Conservation (phyloP, 2,113 vertebrate genomes). For the Clarias gariepinus region DNA sequence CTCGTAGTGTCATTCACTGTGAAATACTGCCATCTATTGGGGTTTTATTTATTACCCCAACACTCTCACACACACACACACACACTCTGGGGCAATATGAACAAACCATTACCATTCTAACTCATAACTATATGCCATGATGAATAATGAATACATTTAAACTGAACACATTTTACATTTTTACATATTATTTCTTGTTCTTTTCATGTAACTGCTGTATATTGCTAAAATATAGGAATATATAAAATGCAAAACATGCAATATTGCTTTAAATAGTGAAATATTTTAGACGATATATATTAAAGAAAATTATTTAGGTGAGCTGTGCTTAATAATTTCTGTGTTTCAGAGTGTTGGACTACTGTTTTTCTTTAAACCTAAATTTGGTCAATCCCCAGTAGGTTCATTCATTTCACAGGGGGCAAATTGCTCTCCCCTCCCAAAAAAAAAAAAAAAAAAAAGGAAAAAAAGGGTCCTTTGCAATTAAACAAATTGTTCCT, state of each 20-base stretch:
- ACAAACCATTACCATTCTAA: conserved; percentile 10
- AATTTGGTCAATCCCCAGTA: conserved; percentile 89
- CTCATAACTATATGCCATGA: background rate
- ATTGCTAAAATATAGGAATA: background rate
- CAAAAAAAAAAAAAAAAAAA: conserved; percentile 75
- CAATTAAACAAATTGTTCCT: conserved; percentile 97
- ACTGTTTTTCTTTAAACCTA: conserved; percentile 94
- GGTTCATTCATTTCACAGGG: conserved; percentile 91
- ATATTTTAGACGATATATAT: background rate
- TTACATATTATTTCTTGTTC: background rate
- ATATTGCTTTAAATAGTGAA: background rate
- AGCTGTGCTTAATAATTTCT: background rate
- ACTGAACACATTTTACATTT: background rate
- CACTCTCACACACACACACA: conserved; percentile 9
- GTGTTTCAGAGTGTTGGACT: conserved; percentile 64
- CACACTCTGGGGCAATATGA: background rate
- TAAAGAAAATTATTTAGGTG: background rate
- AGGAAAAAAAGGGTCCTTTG: conserved; percentile 72
- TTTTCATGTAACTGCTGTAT: background rate
- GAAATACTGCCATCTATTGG: conserved; percentile 96
- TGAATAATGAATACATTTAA: background rate
- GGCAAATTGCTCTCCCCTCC: conserved; percentile 82
- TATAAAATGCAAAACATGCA: background rate
- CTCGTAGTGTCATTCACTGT: conserved; percentile 75
- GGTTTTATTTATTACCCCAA: conserved; percentile 45